These are phyloP conservation scores for Pseudomyrmex flavicornis DNA, from an alignment of 1,140 invertebrate genomes.

Conservation along the genomic window DNA sequence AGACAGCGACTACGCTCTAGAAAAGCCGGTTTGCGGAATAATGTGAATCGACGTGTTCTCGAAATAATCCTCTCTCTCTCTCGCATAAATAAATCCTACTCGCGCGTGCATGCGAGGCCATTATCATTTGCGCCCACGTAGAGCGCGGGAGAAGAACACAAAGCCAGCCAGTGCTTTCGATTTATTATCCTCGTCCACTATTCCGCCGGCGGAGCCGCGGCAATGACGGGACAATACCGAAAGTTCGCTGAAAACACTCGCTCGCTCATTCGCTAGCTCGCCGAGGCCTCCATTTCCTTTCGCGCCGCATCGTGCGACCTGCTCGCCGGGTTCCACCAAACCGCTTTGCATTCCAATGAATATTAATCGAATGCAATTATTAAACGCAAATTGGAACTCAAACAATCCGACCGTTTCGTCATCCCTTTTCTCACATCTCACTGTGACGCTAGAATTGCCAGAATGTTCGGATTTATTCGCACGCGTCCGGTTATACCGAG, in stretches of 20 bases:
- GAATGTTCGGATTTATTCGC: slow-evolving; percentile 2
- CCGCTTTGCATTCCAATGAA: slow-evolving; percentile 79
- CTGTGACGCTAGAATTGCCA: slow-evolving; percentile 36
- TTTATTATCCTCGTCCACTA: slow-evolving; percentile 50
- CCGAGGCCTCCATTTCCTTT: slow-evolving; percentile 49
- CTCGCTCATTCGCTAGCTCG: not conserved
- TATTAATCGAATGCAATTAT: slow-evolving; percentile 80
- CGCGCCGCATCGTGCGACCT: not conserved
- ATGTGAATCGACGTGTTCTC: slow-evolving; percentile 42
- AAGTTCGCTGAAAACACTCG: slow-evolving; percentile 49
- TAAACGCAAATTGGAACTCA: slow-evolving; percentile 78
- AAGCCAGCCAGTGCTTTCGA: slow-evolving; percentile 20
- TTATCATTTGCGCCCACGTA: slow-evolving; percentile 37
- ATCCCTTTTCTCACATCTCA: slow-evolving; percentile 21
- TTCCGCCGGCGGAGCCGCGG: not conserved
- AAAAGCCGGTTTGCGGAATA: not conserved
- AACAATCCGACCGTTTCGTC: slow-evolving; percentile 68
- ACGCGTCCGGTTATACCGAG: slow-evolving; percentile 1
- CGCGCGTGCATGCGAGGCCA: slow-evolving; percentile 29
- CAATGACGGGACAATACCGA: slow-evolving; percentile 26
- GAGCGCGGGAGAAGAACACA: slow-evolving; percentile 13
- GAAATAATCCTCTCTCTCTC: not conserved
- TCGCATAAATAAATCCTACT: slow-evolving; percentile 61
- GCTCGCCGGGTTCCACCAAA: slow-evolving; percentile 58
- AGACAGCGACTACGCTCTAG: not conserved